Percentiles rank a stretch among this genome's conserved stretches.
These are phyloP conservation scores for Apostichopus leukothele DNA, from an alignment of 53 echinoderm and acorn worm species.

Conservation along the genomic window DNA sequence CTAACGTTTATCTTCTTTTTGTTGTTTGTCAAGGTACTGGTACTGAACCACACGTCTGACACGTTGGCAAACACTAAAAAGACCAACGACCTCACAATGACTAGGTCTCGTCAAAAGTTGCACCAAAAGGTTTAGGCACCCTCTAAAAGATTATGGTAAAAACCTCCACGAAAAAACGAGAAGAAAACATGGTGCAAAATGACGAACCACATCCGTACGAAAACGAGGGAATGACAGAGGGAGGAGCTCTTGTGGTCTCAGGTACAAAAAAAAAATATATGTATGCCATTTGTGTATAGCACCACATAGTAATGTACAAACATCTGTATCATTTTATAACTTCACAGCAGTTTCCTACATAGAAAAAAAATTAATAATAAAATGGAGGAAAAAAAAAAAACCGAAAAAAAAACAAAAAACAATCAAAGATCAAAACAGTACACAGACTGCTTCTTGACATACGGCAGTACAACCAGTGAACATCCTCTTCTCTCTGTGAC, in stretches of 20 bases:
- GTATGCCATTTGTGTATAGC: background rate
- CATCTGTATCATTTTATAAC: background rate
- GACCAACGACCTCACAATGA: background rate
- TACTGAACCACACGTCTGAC: slow-evolving; percentile 20
- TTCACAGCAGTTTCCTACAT: slow-evolving; percentile 11
- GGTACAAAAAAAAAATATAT: background rate
- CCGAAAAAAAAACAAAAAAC: slow-evolving; percentile 34
- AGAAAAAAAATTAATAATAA: background rate
- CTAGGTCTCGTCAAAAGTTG: background rate
- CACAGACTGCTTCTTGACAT: slow-evolving; percentile 19
- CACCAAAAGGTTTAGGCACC: slow-evolving; percentile 40
- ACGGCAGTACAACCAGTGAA: slow-evolving; percentile 51
- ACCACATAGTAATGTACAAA: background rate
- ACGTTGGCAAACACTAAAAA: slow-evolving; percentile 21
- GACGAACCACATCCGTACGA: background rate
- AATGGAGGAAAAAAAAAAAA: slow-evolving; percentile 27
- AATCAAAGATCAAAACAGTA: slow-evolving; percentile 13
- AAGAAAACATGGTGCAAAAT: background rate
- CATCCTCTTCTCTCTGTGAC: slow-evolving; percentile 30
- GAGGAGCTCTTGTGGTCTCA: background rate
- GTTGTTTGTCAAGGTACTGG: slow-evolving; percentile 20
- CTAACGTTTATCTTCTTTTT: background rate
- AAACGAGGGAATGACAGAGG: background rate
- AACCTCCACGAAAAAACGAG: background rate
- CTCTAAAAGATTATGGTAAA: slow-evolving; percentile 7